These are phyloP conservation scores for Colaptes auratus DNA, from an alignment of 2,113 vertebrate species.

Conservation along the genomic window DNA sequence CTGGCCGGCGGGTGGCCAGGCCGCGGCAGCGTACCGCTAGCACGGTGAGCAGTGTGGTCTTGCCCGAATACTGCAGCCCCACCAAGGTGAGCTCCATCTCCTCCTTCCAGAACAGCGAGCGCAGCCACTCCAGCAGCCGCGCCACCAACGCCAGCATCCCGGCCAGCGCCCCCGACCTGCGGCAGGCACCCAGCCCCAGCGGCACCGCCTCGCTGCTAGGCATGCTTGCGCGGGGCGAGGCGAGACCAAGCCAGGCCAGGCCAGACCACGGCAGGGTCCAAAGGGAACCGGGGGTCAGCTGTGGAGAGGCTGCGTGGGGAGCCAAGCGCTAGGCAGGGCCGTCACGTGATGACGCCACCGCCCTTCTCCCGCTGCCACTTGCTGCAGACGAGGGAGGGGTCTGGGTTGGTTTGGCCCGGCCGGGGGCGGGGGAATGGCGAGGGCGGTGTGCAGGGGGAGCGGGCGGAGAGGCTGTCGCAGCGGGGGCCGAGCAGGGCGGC, in stretches of 20 bases:
- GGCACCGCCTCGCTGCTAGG: slow-evolving; percentile 22
- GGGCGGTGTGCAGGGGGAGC: not conserved
- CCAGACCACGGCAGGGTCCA: not conserved
- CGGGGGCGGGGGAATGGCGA: not conserved
- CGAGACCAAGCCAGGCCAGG: too few relatives aligned
- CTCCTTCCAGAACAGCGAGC: slow-evolving; percentile 89
- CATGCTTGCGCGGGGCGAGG: not conserved
- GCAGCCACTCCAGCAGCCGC: slow-evolving; percentile 88
- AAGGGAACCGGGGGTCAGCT: not conserved
- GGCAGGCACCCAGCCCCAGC: slow-evolving; percentile 13
- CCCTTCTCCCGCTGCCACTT: not conserved
- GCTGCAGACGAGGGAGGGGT: not conserved
- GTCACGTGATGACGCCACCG: slow-evolving; percentile 6
- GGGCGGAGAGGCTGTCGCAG: not conserved
- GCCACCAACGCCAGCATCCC: slow-evolving; percentile 85
- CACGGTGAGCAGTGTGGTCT: slow-evolving; percentile 91
- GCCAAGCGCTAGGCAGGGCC: not conserved
- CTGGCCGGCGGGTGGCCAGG: not conserved
- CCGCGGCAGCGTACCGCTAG: slow-evolving; percentile 59
- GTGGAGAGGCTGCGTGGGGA: not conserved
- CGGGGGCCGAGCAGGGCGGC: not conserved
- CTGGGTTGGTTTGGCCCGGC: not conserved
- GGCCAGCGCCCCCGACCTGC: slow-evolving; percentile 25
- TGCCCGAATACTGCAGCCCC: slow-evolving; percentile 89
- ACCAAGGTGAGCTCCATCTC: slow-evolving; percentile 92